A percentile compares a stretch with the other conserved stretches of the same genome.
These are phyloP conservation scores for Diprion similis DNA, from an alignment of 1,140 invertebrate species.

Conservation along the genomic window DNA sequence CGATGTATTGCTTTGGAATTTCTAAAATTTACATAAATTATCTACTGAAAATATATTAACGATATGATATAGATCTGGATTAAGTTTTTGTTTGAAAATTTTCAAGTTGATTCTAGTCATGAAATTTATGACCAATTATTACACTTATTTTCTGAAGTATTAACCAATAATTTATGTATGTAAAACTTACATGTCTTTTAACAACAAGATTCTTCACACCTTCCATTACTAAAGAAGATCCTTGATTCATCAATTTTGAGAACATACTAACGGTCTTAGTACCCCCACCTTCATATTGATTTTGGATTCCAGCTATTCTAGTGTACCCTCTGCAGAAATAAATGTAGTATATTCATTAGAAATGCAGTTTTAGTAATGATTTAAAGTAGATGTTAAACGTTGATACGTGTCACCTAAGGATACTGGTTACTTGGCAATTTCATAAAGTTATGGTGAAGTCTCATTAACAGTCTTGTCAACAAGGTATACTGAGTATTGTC, in stretches of 20 bases:
- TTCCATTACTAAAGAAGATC: slow-evolving; percentile 99
- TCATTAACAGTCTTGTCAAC: neutral
- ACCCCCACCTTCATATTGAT: slow-evolving; percentile 89
- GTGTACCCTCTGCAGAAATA: slow-evolving; percentile 73
- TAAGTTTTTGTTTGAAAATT: no score
- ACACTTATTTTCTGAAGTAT: slow-evolving; percentile 6
- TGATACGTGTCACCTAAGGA: neutral
- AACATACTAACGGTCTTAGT: slow-evolving; percentile 98
- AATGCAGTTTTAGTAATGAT: slow-evolving; percentile 6
- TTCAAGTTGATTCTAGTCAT: no score
- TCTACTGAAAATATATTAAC: no score
- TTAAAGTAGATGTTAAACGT: slow-evolving; percentile 4
- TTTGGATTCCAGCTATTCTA: slow-evolving; percentile 76
- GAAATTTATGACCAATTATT: neutral
- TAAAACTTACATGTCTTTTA: slow-evolving; percentile 87
- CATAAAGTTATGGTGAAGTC: no score
- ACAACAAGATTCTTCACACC: slow-evolving; percentile 99
- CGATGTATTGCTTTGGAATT: no score
- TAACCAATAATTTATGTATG: slow-evolving; percentile 18
- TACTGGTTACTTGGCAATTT: neutral
- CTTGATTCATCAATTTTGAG: slow-evolving; percentile 95
- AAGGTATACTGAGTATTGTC: slow-evolving; percentile 4
- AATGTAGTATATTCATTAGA: slow-evolving; percentile 18
- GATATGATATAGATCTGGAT: no score
- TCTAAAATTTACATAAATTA: no score